Evolutionary conservation across 1,140 invertebrate genomes (phyloP), one percentile per base, ranked within the genome.

Genomic region (Bombus affinis): DNA sequence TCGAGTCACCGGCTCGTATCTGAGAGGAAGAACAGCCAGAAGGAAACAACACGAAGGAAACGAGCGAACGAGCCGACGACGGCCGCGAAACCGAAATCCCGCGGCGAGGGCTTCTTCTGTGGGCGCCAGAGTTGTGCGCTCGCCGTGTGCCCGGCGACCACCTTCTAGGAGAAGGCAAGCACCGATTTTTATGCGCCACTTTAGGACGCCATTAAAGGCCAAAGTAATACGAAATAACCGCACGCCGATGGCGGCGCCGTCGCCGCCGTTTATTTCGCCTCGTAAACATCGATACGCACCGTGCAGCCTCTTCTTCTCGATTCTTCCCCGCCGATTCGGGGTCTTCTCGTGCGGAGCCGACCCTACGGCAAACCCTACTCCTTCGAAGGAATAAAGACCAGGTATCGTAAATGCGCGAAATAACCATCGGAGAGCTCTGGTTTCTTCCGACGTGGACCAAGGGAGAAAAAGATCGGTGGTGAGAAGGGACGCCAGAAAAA

Each of bases 161-260:
- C 86, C 86, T 81, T 85, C 66, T 72, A 83, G 78, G 83, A 62
- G 59, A 3, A 77, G 70, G 42, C 66, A 53, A 78, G 79, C 86
- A 88, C 91, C 89, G 90, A 91, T 91, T 94, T 94, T 95, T 93
- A 94, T 91, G 92, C 89, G 92, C 90, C 93, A 93, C 92, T 94
- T 94, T 93, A 92, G 84, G 88, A 88, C 83, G 88, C 90, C 90
- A 92, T 93, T 94, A 94, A 92, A 91, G 77, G 65, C 88, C 83
- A 94, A 95, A 94, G 93, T 94, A 94, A 95, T 94, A 93, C 88
- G 91, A 93, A 93, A 92, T 90, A 93, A 93, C 90, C 92, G 89
- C 92, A 92, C 87, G 86, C 89, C 83, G 86, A 83, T 76, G 86
- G 75, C 74, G 79, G 68, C 83, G 82, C 44, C 83, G 83, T 74